Evolutionary conservation across 2,797 vertebrate genomes (phyloP), one percentile per base, ranked within the genome.

Genomic region (Monodelphis domestica): DNA sequence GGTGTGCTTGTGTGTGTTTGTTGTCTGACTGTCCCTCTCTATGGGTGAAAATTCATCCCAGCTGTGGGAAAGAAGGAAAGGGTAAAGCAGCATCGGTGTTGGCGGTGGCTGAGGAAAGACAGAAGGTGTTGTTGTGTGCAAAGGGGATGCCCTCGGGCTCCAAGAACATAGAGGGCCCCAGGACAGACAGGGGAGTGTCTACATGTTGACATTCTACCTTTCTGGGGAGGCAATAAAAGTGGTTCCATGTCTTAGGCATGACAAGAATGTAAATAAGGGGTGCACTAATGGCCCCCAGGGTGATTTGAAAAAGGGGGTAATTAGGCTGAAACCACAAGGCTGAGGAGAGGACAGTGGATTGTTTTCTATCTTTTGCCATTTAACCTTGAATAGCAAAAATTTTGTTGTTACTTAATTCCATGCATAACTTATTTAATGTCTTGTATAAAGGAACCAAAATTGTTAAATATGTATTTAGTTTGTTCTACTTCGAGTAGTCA

Each of bases 371-470:
- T 97, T 93, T 96, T 94, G 95, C 97, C 98, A 96, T 98, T 98
- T 98, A 97, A 98, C 97, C 98, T 97, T n/a, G 95, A 97, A 97
- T 98, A 98, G 98, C 96, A 54, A 54, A 54, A 54, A 10, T 10
- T 24, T 78, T 78, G 70, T 84, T 97, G 98, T 98, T 98, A 98
- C 98, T 98, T 98, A 98, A 98, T 97, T 98, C 97, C 98, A 95
- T 98, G 98, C 97, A 98, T 98, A 98, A 98, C 98, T 98, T 98
- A 98, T 98, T 98, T 98, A 98, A 98, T 98, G 98, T 98, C 97
- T 98, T 98, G 98, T 98, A 98, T 98, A 98, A 98, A 98, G 95
- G 97, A 98, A 97, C 97, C 96, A 96, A 90, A 98, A 98, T 98
- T 97, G 98, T 98, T 98, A 98, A 98, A 98, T 98, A 98, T 98